phyloP scores from a whole-genome alignment of 2,113 vertebrate genomes.

The Nyctereutes procyonoides region DNA sequence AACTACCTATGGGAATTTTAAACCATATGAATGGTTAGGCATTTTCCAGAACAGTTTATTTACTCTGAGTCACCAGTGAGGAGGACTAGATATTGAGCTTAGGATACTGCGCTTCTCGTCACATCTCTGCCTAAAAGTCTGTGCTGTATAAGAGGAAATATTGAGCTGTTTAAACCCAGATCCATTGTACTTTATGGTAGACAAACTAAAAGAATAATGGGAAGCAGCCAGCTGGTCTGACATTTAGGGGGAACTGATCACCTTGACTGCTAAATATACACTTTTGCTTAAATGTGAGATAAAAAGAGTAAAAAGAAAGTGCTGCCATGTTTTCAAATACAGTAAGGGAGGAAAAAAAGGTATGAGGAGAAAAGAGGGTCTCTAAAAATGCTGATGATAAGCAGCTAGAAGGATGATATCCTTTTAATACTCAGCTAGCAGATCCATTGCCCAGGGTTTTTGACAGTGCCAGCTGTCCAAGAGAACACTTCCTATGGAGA shows the following conservation, averaged over 20 bases:
- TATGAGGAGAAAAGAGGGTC: neutral
- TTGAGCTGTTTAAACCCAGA: neutral
- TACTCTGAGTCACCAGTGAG: neutral
- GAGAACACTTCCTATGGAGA: neutral
- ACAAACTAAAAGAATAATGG: neutral
- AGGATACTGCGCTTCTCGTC: neutral
- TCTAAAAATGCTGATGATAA: neutral
- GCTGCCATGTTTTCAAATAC: neutral
- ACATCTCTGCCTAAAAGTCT: neutral
- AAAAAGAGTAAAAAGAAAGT: neutral
- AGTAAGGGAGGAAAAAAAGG: neutral
- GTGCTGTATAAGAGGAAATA: neutral
- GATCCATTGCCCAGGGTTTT: neutral
- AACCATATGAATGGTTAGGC: neutral
- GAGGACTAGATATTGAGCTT: neutral
- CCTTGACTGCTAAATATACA: neutral
- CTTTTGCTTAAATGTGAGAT: conserved; percentile 33
- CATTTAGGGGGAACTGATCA: neutral
- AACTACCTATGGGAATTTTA: neutral
- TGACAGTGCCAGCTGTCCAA: neutral
- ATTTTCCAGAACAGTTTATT: neutral
- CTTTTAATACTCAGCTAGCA: neutral
- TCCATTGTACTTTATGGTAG: neutral
- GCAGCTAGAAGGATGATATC: neutral
- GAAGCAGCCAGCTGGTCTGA: neutral